Base-by-base conservation (phyloP, 1,140 invertebrate species). In the Drosophila repletoides region DNA sequence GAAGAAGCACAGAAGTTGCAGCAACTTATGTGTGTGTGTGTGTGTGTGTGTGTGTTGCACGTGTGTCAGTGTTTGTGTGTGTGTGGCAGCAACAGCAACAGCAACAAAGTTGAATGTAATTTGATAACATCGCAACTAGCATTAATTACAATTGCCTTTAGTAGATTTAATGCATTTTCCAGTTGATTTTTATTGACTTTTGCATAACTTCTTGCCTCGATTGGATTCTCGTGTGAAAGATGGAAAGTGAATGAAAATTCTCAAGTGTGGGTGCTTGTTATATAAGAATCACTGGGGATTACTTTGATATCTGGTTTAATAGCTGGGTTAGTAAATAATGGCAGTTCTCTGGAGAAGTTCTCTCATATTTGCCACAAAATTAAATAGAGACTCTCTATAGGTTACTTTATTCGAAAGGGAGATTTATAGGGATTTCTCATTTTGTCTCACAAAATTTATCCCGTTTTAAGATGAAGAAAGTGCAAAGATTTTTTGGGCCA, bases 71-170 rank as follows among this genome's bases (percentile, higher is more conserved):
- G 29, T 34, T 52, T 1, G 15, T 10, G 31, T 12, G 24, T n/a
- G 29, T 21, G 43, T 5, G n/a, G 6, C 14, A 33, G 36, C 48
- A 10, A 55, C 12, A 29, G 36, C 48, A 12, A 24, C 59, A 61
- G 38, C 55, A 60, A 67, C 59, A 41, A 69, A 83, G 67, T 80
- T 46, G 28, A 46, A 59, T 75, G 84, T 84, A 88, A 88, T 72
- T 41, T 63, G 84, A 88, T 88, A 88, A 69, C 65, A 83, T 88
- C 72, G 58, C 65, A 72, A 79, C 77, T 79, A 75, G 74, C 49
- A 36, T 87, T 88, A 88, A 88, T 88, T 88, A 88, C 75, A 88
- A 61, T 76, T 66, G 75, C 76, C n/a, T n/a, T n/a, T n/a, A n/a
- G n/a, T n/a, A 80, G 84, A 72, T 70, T 88, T 76, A 73, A 58